These are phyloP conservation scores for Zaprionus nigranus DNA, from an alignment of 1,140 invertebrate genomes.

Conservation along the genomic window DNA sequence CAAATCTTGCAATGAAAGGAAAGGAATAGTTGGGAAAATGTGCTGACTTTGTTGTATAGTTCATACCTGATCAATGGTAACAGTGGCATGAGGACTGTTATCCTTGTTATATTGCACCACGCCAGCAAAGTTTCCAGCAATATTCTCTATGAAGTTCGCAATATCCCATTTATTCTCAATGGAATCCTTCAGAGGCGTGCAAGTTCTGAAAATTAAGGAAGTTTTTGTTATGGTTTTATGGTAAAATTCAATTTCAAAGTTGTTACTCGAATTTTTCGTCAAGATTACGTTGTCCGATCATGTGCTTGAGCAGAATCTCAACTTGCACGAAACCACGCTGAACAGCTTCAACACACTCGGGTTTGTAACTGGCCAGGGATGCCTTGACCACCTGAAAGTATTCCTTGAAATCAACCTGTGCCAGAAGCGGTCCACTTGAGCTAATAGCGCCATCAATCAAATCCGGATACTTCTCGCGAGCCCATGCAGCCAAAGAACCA, in stretches of 20 bases:
- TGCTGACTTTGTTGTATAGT: not conserved
- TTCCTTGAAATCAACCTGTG: slow-evolving; percentile 93
- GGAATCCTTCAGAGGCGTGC: slow-evolving; percentile 89
- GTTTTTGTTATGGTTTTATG: not conserved
- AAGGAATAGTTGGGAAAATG: not conserved
- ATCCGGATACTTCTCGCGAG: slow-evolving; percentile 95
- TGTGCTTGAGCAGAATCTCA: slow-evolving; percentile 87
- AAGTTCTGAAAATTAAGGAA: slow-evolving; percentile 86
- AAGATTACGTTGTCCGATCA: slow-evolving; percentile 87
- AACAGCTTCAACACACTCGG: slow-evolving; percentile 88
- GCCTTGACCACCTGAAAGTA: slow-evolving; percentile 91
- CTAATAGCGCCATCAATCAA: slow-evolving; percentile 93
- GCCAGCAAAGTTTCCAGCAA: slow-evolving; percentile 94
- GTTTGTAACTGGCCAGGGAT: slow-evolving; percentile 87
- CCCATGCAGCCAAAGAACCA: slow-evolving; percentile 95
- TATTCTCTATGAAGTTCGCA: slow-evolving; percentile 90
- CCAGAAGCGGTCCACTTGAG: slow-evolving; percentile 94
- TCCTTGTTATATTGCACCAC: slow-evolving; percentile 98
- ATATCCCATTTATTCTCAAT: slow-evolving; percentile 89
- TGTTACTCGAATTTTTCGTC: slow-evolving; percentile 89
- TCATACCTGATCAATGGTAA: slow-evolving; percentile 90
- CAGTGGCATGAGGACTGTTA: slow-evolving; percentile 90
- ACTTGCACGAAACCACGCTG: slow-evolving; percentile 88
- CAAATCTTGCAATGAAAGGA: slow-evolving; percentile 85
- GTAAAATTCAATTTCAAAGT: not conserved